Conservation (phyloP, 2,113 vertebrate genomes). For the Dasyprocta punctata region DNA sequence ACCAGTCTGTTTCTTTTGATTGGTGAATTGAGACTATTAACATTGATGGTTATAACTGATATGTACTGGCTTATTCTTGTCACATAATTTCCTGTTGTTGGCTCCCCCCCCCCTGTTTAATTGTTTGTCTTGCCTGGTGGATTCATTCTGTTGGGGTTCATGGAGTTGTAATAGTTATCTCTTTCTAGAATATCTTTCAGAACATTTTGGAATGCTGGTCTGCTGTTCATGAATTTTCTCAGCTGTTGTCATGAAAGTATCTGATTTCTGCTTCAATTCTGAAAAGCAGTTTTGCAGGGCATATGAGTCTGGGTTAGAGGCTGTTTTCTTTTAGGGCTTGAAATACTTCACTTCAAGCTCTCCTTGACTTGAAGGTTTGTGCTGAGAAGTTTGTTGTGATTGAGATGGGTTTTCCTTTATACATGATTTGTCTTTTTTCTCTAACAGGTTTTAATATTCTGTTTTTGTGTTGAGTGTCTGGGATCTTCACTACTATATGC, state of each 20-base stretch:
- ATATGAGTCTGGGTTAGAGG: not conserved
- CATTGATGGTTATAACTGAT: not conserved
- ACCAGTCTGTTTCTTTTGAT: not conserved
- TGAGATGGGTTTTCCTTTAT: not conserved
- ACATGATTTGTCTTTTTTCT: not conserved
- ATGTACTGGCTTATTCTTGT: not conserved
- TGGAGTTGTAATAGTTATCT: not conserved
- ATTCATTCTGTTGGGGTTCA: not conserved
- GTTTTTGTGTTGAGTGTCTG: not conserved
- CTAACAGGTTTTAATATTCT: not conserved
- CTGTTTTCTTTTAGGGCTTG: not conserved
- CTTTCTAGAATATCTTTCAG: not conserved
- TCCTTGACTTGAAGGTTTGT: not conserved
- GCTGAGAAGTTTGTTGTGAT: not conserved
- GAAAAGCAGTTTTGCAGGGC: not conserved
- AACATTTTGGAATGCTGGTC: not conserved
- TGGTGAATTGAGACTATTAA: not conserved
- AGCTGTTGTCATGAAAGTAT: not conserved
- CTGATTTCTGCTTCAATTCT: not conserved
- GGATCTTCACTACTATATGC: not conserved
- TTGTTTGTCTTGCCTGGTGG: not conserved
- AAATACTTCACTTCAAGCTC: not conserved
- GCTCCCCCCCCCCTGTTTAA: not conserved
- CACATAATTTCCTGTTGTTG: not conserved
- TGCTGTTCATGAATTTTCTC: not conserved